Percentiles rank a stretch among this genome's conserved stretches.
Evolutionary conservation across 2,113 vertebrate species (phyloP).

Genomic region (Brachionichthys hirsutus): DNA sequence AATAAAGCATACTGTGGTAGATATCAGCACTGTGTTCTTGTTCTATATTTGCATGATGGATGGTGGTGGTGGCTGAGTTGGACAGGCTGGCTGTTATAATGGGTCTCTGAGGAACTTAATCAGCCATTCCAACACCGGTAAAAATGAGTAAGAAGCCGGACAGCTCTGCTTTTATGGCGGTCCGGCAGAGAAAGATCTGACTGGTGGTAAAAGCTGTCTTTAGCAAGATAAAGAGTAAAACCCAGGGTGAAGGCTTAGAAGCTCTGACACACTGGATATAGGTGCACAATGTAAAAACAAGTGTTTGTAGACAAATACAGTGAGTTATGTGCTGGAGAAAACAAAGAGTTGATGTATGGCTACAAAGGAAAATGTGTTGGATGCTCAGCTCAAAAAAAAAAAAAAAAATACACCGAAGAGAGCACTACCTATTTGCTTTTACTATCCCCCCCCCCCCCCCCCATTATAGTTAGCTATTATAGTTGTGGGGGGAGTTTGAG

Average conservation of each 20-base stretch:
- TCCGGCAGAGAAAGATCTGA: slow-evolving; percentile 36
- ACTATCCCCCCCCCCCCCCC: no score
- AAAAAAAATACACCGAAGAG: no score
- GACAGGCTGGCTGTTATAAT: slow-evolving; percentile 73
- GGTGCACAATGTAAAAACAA: no score
- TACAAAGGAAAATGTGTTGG: slow-evolving; percentile 2
- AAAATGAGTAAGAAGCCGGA: slow-evolving; percentile 69
- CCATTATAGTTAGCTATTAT: no score
- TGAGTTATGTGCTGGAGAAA: no score
- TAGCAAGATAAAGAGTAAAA: slow-evolving; percentile 47
- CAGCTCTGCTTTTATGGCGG: slow-evolving; percentile 39
- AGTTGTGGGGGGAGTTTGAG: no score
- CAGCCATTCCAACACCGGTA: slow-evolving; percentile 57
- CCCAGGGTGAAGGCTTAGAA: slow-evolving; percentile 25
- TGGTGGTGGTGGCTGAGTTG: slow-evolving; percentile 59
- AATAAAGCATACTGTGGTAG: slow-evolving; percentile 54
- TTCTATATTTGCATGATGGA: slow-evolving; percentile 78
- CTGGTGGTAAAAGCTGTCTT: slow-evolving; percentile 36
- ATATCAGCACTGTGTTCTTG: slow-evolving; percentile 47
- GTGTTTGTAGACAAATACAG: no score
- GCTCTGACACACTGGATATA: neutral
- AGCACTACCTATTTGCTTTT: no score
- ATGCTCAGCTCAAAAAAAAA: slow-evolving; percentile 4
- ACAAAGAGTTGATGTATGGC: no score
- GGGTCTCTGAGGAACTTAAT: slow-evolving; percentile 75